Conservation (phyloP, 37 sponge, comb jelly and placozoan genomes). For the Diacarnus erythraeanus region DNA sequence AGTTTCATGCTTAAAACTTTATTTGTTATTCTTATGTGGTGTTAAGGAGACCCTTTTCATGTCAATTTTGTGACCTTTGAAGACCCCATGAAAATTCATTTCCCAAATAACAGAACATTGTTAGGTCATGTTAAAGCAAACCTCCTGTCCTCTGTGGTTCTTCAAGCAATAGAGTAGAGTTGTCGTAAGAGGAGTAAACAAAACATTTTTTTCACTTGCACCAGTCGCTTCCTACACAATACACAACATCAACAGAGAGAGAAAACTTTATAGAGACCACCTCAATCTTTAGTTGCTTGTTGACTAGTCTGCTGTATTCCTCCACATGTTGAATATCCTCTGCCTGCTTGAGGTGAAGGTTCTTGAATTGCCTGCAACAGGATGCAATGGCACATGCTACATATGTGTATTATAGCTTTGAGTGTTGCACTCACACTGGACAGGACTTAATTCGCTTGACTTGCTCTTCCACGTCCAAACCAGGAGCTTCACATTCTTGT, state of each 20-base stretch:
- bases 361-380: slow-evolving; percentile 14
- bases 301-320: slow-evolving; percentile 31
- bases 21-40: too few species aligned
- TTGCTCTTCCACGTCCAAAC: not conserved
- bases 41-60: too few species aligned
- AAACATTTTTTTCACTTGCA: not conserved
- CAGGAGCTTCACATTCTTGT: slow-evolving; percentile 8
- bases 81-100: too few species aligned
- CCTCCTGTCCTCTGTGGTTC: slow-evolving; percentile 22
- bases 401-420: not conserved
- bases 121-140: not conserved
- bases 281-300: slow-evolving; percentile 41
- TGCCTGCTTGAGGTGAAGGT: not conserved
- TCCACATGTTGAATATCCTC: slow-evolving; percentile 15
- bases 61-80: too few species aligned
- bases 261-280: not conserved
- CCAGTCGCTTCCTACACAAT: slow-evolving; percentile 17
- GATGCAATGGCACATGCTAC: not conserved
- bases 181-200: slow-evolving; percentile 44
- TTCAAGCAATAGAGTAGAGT: slow-evolving; percentile 58
- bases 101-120: too few species aligned
- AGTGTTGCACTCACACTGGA: not conserved
- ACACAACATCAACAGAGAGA: too few species aligned
- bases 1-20: too few species aligned
- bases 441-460: slow-evolving; percentile 3